Percentiles rank a stretch among this genome's conserved stretches.
These are phyloP conservation scores for Limanda limanda DNA, from an alignment of 2,113 vertebrate genomes.

Conservation along the genomic window DNA sequence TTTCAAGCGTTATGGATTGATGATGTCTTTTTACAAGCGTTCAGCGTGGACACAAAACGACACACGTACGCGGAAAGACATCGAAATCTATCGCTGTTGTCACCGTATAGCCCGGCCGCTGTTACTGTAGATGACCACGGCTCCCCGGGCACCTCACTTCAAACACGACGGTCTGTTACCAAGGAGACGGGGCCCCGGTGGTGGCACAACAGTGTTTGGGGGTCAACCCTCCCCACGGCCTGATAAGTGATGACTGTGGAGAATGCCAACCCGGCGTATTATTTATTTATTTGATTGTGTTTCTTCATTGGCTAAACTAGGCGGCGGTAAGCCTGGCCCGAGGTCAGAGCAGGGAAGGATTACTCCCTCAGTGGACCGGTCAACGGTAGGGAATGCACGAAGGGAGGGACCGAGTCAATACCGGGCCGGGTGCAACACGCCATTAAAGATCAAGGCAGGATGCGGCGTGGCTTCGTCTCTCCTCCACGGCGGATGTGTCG, in stretches of 20 bases:
- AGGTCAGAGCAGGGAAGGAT: slow-evolving; percentile 78
- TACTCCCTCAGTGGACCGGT: slow-evolving; percentile 73
- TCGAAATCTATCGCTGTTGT: slow-evolving; percentile 47
- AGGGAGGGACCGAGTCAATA: slow-evolving; percentile 75
- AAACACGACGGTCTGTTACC: slow-evolving; percentile 82
- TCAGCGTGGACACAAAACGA: slow-evolving; percentile 32
- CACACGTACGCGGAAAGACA: slow-evolving; percentile 37
- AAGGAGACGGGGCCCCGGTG: slow-evolving; percentile 76
- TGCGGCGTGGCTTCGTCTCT: slow-evolving; percentile 52
- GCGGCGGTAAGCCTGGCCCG: slow-evolving; percentile 76
- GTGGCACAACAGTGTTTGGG: slow-evolving; percentile 78
- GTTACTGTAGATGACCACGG: slow-evolving; percentile 61
- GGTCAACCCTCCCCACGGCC: slow-evolving; percentile 75
- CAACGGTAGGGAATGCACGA: slow-evolving; percentile 67
- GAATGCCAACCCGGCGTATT: slow-evolving; percentile 78
- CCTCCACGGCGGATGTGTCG: slow-evolving; percentile 20
- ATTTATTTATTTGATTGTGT: slow-evolving; percentile 80
- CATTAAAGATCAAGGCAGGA: slow-evolving; percentile 66
- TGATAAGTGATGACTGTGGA: slow-evolving; percentile 81
- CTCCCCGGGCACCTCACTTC: slow-evolving; percentile 71
- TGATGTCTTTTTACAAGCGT: slow-evolving; percentile 37
- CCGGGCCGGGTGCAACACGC: slow-evolving; percentile 67
- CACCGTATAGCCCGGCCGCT: slow-evolving; percentile 34
- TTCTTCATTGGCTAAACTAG: slow-evolving; percentile 74
- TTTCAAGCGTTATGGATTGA: slow-evolving; percentile 52